These are phyloP conservation scores for Drosophila nr. fundita DNA, from an alignment of 2,888 invertebrate genomes.

Conservation along the genomic window DNA sequence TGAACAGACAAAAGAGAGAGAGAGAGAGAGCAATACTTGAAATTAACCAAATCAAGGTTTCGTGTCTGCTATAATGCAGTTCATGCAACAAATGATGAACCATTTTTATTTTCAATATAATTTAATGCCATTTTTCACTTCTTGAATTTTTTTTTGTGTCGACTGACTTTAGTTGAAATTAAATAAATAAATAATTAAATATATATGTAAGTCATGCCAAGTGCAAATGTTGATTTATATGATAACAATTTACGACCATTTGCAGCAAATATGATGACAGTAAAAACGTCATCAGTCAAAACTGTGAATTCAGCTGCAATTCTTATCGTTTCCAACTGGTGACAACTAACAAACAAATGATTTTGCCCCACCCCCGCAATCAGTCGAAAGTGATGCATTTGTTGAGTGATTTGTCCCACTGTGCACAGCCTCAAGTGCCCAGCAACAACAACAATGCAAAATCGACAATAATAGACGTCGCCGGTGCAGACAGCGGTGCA, in stretches of 20 bases:
- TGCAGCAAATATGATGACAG: conserved; percentile 15
- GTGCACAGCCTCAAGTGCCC: conserved; percentile 53
- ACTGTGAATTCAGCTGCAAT: neutral
- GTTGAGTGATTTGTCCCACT: conserved; percentile 28
- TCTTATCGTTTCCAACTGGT: neutral
- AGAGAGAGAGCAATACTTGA: neutral
- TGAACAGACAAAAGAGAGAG: neutral
- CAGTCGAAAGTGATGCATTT: neutral
- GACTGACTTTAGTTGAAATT: neutral
- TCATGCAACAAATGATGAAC: neutral
- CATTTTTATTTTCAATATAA: neutral
- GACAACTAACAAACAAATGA: neutral
- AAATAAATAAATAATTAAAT: neutral
- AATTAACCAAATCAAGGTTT: neutral
- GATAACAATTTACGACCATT: conserved; percentile 12
- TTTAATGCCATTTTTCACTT: neutral
- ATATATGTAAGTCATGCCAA: neutral
- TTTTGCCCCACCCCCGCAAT: neutral
- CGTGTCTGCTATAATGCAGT: neutral
- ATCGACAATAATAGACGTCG: conserved; percentile 74
- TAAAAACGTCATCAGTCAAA: conserved; percentile 11
- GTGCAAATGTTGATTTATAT: conserved; percentile 11
- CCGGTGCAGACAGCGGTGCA: conserved; percentile 69
- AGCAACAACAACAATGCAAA: conserved; percentile 62
- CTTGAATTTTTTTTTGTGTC: neutral